phyloP scores from a whole-genome alignment of 92 coral and sea anemone genomes.

The Bergia puertoricense region DNA sequence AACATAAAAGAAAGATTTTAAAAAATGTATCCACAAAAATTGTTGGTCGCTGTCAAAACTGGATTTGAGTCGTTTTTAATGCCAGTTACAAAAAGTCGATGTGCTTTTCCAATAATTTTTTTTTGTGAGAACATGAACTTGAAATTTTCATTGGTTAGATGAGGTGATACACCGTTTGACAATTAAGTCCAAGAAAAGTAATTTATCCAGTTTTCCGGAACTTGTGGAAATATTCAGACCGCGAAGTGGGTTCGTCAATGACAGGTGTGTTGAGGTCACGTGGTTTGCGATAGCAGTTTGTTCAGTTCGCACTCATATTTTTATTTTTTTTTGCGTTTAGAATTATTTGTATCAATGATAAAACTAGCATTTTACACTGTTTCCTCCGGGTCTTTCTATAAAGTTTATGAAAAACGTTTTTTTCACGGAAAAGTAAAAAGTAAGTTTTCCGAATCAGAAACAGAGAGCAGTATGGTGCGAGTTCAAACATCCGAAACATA shows the following conservation, averaged over 20 bases:
- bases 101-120: background rate
- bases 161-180: background rate
- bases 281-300: constrained; percentile 5
- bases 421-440: background rate
- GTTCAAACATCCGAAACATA: background rate
- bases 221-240: constrained; percentile 21
- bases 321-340: no score
- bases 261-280: constrained; percentile 38
- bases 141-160: background rate
- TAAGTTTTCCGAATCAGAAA: background rate
- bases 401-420: background rate
- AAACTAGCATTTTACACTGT: background rate
- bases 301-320: background rate
- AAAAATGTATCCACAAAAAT: background rate
- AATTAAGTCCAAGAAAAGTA: background rate
- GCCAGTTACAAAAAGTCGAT: background rate
- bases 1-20: background rate
- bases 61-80: background rate
- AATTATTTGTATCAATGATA: background rate
- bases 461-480: background rate
- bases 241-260: background rate
- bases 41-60: background rate
- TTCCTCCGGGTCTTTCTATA: no score
- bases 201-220: constrained; percentile 21
- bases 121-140: background rate